Evolutionary conservation across 2,113 vertebrate species (phyloP), one percentile per base, ranked within the genome.

Genomic region (Euleptes europaea): DNA sequence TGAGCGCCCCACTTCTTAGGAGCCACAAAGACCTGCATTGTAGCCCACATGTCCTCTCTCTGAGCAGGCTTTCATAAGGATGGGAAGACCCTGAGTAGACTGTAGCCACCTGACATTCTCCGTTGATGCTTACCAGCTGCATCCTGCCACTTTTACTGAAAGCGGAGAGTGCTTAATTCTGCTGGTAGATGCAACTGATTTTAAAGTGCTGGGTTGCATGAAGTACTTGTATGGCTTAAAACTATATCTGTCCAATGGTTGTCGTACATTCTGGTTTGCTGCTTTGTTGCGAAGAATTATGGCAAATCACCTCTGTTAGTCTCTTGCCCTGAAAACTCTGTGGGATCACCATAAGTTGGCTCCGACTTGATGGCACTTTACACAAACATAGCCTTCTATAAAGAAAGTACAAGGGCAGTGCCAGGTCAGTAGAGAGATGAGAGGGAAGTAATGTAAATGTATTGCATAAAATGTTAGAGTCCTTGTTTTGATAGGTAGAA

Each of bases 21-120:
- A 96, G 96, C 83, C 89, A 88, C 95, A 97, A 96, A 97, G 95
- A 92, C 95, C 89, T 90, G 95, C 93, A 92, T 96, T 97, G 96
- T 97, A 86, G 95, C 96, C 96, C 96, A 94, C 93, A 83, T 89
- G 31, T 82, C 80, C n/a, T 89, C 92, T 95, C 96, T 91, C 96
- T 85, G 88, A 83, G 91, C 93, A 89, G 92, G 86, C 93, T 97
- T 97, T 97, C 96, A 82, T 82, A 54, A 89, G 82, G 63, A 44
- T 17, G 72, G 2, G 26, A 28, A 51, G 83, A 92, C 93, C 93
- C 89, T 51, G 87, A 93, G 91, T 91, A 82, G 73, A 94, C 93
- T 93, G 78, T 92, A 94, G 91, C 70, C 72, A 94, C 95, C 94
- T 95, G 96, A 95, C 96, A 95, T 96, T 95, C 96, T 93, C 87